A percentile compares a stretch with the other conserved stretches of the same genome.
These are phyloP conservation scores for Crypturellus undulatus DNA, from an alignment of 2,113 vertebrate species.

Conservation along the genomic window DNA sequence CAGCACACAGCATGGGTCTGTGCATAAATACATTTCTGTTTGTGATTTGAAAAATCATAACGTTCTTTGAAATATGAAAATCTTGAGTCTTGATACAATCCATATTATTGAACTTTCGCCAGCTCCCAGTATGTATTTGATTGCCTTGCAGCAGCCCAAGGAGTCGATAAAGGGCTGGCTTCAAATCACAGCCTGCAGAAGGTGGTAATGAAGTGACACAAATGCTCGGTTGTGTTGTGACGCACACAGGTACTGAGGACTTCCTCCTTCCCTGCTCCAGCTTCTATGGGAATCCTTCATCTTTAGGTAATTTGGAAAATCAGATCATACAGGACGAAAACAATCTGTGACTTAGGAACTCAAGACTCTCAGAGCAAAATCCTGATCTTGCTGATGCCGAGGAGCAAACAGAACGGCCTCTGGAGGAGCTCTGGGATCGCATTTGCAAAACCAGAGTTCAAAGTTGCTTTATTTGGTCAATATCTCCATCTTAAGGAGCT, in stretches of 20 bases:
- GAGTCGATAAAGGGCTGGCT: background rate
- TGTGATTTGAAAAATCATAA: conserved; percentile 69
- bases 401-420: background rate
- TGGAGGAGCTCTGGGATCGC: background rate
- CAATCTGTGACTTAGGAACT: background rate
- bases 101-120: background rate
- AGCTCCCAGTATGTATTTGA: background rate
- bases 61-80: conserved; percentile 63
- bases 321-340: background rate
- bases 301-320: background rate
- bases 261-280: background rate
- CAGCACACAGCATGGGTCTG: conserved; percentile 1
- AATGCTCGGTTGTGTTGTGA: background rate
- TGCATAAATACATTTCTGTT: conserved; percentile 54
- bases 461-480: background rate
- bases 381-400: background rate
- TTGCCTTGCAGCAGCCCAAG: background rate
- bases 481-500: fast-evolving
- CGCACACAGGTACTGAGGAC: background rate
- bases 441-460: background rate
- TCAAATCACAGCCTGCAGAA: background rate
- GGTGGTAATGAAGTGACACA: background rate
- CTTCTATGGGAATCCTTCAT: fast-evolving
- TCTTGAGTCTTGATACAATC: conserved; percentile 31
- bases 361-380: background rate